Evolutionary conservation across 2,797 vertebrate species (phyloP), one percentile per base, ranked within the genome.

Genomic region (Myoxocephalus aenaeus): DNA sequence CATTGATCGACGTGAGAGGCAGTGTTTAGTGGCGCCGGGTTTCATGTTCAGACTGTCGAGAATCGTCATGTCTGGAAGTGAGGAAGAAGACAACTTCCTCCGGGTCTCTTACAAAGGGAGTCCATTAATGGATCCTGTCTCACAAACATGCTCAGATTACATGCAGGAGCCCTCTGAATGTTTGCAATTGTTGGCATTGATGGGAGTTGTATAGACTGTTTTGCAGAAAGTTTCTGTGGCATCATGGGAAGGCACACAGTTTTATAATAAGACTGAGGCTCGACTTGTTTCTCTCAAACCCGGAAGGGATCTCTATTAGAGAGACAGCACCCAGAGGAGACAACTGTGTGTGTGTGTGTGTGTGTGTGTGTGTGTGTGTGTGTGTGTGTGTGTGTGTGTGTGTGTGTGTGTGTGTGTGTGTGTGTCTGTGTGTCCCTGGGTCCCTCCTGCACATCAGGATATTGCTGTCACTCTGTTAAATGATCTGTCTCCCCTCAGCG

Each of bases 1-100:
- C 77, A 94, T 93, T 81, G 93, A 94, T 85, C 77, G 71, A 58
- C 51, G 48, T 70, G 73, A 77, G 75, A 81, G 80, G 78, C 38
- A 2, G 82, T 44, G 70, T 78, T 65, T 10, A 68, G 75, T 17
- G 46, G 71, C 61, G 81, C 61, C 62, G 40, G 77, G 34, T 81
- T 82, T 86, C 83, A 79, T 70, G 77, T 84, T 82, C 57, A 51
- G 74, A 69, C 79, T 77, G 86, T 51, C 5, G 15, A 85, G 77
- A 86, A 76, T 80, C 42, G 62, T 78, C 70, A 11, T 80, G 85
- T 87, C 85, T 87, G 80, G 69, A 80, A 65, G 73, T 69, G 63
- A 5, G 29, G n/a, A 76, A 66, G 70, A 66, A 36, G 54, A 74
- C 58, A 61, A 65, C 77, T 82, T 92, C 88, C 79, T 89, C 54